Conservation (phyloP, 1,140 invertebrate species). For the Papilio polytes region DNA sequence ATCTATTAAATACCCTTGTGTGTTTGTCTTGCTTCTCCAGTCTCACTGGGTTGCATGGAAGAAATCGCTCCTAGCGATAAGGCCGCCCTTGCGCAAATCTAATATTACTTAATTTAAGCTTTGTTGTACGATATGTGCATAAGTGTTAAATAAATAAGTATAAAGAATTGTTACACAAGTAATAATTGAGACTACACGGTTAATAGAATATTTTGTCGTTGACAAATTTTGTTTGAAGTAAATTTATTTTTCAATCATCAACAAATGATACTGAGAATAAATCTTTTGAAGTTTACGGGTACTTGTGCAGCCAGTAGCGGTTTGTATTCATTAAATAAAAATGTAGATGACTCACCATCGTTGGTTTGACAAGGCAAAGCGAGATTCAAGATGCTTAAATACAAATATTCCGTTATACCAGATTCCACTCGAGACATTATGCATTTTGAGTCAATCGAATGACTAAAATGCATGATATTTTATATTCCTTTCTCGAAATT, state of each 20-base stretch:
- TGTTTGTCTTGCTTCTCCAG: no score
- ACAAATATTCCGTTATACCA: not conserved
- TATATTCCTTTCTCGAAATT: not conserved
- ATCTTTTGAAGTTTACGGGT: not conserved
- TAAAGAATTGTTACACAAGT: not conserved
- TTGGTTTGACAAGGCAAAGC: not conserved
- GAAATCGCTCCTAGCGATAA: no score
- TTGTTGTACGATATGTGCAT: no score
- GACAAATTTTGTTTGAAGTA: no score
- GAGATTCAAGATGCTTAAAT: not conserved
- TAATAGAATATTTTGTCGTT: not conserved
- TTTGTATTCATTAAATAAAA: not conserved
- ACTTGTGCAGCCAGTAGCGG: not conserved
- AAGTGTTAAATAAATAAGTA: no score
- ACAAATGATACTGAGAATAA: not conserved
- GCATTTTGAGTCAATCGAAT: not conserved
- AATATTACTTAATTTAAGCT: no score
- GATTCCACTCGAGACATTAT: not conserved
- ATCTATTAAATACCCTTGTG: no score
- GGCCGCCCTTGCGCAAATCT: no score
- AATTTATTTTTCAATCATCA: no score
- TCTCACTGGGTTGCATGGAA: no score
- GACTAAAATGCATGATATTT: not conserved
- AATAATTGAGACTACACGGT: not conserved
- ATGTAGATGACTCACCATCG: not conserved